Base-by-base conservation (phyloP, 2,113 vertebrate genomes). In the Rhineura floridana region DNA sequence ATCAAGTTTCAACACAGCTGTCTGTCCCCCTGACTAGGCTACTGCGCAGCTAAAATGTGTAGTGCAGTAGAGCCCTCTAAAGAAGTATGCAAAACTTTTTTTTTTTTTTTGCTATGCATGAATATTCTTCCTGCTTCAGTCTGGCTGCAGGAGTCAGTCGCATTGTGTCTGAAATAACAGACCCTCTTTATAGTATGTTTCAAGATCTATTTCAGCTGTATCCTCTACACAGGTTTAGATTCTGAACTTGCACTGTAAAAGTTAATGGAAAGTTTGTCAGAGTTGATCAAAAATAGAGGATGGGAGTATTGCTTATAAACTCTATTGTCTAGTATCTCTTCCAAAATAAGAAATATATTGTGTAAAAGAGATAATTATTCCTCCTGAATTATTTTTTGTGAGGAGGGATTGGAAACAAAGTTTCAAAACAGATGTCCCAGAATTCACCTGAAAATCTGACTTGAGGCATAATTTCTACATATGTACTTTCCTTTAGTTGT, bases 1-100 rank as follows among this genome's bases (percentile, higher is more conserved):
- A 80, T 85, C 83, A 81, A 48, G 83, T 89, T 85, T 39, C 69
- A 63, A 63, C 76, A 79, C 76, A 85, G 83, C 83, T 75, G 25
- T 75, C 59, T 77, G 72, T 76, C 59, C 39, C 76, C 55, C 83
- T 81, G 77, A 73, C 15, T 44, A 81, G 13, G 44, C 44, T 48
- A 50, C 50, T 88, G 5, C 28, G 2, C 59, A 67, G n/a, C 59
- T 83, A 87, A 81, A 87, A 73, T 73, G 50, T 63, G 70, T 52
- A 67, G 81, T 33, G 80, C 46, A 50, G 1, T 4, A 36, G 46
- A 88, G 72, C 25, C n/a, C 81, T 67, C n/a, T 42, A 9, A 55
- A 77, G 44, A 77, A n/a, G 62, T 55, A 76, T 83, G 69, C 42
- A 73, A 25, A 79, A 52, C 79, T 23, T 59, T 48, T 39, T 33